Evolutionary conservation across 1,140 invertebrate species (phyloP).

Genomic region (Caenorhabditis remanei): DNA sequence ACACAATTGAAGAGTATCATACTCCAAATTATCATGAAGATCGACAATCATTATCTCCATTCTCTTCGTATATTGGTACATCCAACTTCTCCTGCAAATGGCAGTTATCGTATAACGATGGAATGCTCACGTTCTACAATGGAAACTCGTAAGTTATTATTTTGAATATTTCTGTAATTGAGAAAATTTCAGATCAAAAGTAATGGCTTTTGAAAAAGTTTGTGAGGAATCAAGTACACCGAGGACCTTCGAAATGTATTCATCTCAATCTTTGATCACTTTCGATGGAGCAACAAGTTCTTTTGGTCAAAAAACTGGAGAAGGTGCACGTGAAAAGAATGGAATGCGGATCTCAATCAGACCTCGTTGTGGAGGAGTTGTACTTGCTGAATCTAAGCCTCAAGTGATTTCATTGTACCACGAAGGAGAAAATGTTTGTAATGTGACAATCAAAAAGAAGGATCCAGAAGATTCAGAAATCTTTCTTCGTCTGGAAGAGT

Average conservation of each 20-base stretch:
- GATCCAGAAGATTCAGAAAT: slow-evolving; percentile 56
- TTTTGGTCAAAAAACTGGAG: slow-evolving; percentile 2
- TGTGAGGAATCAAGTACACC: slow-evolving; percentile 65
- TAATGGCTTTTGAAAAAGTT: slow-evolving; percentile 52
- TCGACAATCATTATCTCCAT: not conserved
- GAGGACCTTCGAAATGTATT: slow-evolving; percentile 15
- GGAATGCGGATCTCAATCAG: slow-evolving; percentile 68
- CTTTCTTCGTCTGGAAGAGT: slow-evolving; percentile 52
- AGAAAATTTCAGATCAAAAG: slow-evolving; percentile 39
- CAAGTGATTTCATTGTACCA: slow-evolving; percentile 60
- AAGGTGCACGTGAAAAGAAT: slow-evolving; percentile 38
- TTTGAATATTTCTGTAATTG: not conserved
- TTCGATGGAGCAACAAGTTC: slow-evolving; percentile 42
- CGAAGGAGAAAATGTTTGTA: slow-evolving; percentile 34
- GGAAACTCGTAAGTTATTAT: not conserved
- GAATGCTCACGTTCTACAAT: slow-evolving; percentile 40
- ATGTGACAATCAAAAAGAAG: slow-evolving; percentile 60
- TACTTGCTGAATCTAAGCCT: slow-evolving; percentile 67
- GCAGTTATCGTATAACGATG: slow-evolving; percentile 17
- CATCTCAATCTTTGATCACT: slow-evolving; percentile 33
- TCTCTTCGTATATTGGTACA: not conserved
- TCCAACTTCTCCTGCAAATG: not conserved
- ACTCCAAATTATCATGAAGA: slow-evolving; percentile 63
- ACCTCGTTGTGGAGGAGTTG: slow-evolving; percentile 71
- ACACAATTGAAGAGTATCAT: slow-evolving; percentile 58